A percentile compares a stretch with the other conserved stretches of the same genome.
Evolutionary conservation across 2,113 vertebrate genomes (phyloP).

Genomic region (Elephas maximus): DNA sequence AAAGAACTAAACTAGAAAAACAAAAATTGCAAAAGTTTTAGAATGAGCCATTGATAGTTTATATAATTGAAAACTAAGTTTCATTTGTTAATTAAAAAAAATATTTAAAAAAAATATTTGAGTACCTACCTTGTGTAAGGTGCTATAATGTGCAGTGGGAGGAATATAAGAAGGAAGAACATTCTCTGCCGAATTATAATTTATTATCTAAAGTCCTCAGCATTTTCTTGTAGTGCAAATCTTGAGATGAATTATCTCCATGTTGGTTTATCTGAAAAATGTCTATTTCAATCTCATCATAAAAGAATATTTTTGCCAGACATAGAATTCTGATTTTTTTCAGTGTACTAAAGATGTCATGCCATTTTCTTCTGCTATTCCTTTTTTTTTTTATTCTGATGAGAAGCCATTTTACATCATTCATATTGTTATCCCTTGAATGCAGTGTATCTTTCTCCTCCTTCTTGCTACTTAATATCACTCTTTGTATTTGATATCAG

Average conservation of each 20-base stretch:
- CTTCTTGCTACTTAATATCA: background rate
- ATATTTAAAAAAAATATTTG: background rate
- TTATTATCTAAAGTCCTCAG: background rate
- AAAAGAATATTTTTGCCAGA: background rate
- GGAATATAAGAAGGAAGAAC: background rate
- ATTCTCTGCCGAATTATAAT: background rate
- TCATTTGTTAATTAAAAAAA: slow-evolving; percentile 17
- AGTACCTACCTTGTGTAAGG: background rate
- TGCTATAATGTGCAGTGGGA: background rate
- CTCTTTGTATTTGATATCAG: background rate
- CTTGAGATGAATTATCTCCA: background rate
- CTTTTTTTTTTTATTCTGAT: background rate
- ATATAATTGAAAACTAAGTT: background rate
- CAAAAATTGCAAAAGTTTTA: background rate
- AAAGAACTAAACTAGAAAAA: background rate
- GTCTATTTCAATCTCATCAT: background rate
- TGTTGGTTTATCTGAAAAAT: background rate
- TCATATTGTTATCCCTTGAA: background rate
- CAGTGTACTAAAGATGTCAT: background rate
- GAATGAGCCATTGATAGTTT: background rate
- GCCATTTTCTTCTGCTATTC: background rate
- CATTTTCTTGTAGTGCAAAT: background rate
- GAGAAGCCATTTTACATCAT: background rate
- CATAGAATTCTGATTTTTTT: background rate
- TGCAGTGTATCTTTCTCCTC: background rate